Conservation (phyloP, 2,113 vertebrate genomes). For the Prunella fulvescens region DNA sequence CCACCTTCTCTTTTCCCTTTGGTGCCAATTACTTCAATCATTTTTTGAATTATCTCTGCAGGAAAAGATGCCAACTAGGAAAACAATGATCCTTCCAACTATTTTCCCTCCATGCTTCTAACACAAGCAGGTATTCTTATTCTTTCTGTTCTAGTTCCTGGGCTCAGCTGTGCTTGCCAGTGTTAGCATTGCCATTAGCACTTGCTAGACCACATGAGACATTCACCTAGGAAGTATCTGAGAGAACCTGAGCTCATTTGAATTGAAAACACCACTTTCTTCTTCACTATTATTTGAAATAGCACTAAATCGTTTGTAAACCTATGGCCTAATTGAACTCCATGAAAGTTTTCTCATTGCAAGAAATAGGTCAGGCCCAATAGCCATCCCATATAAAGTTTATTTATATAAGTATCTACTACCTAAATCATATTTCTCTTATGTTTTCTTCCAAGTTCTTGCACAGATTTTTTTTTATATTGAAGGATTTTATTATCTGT, state of each 20-base stretch:
- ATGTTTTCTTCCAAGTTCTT: neutral
- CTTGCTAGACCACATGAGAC: neutral
- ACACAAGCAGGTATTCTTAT: neutral
- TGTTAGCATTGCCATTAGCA: neutral
- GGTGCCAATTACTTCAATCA: constrained; percentile 16
- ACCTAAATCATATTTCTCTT: neutral
- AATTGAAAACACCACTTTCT: neutral
- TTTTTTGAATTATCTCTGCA: neutral
- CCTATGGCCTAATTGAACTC: neutral
- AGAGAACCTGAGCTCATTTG: neutral
- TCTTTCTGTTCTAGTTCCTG: neutral
- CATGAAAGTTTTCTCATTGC: neutral
- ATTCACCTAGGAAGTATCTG: neutral
- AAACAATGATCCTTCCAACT: neutral
- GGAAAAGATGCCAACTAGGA: neutral
- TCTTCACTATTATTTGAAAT: neutral
- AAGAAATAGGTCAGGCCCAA: neutral
- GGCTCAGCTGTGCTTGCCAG: neutral
- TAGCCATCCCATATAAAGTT: neutral
- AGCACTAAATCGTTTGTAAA: neutral
- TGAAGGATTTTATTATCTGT: neutral
- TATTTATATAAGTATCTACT: neutral
- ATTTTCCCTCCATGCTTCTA: neutral
- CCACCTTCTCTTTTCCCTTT: constrained; percentile 14
- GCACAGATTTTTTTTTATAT: neutral